Conservation (phyloP, 2,888 invertebrate species). For the Calameuta filiformis region DNA sequence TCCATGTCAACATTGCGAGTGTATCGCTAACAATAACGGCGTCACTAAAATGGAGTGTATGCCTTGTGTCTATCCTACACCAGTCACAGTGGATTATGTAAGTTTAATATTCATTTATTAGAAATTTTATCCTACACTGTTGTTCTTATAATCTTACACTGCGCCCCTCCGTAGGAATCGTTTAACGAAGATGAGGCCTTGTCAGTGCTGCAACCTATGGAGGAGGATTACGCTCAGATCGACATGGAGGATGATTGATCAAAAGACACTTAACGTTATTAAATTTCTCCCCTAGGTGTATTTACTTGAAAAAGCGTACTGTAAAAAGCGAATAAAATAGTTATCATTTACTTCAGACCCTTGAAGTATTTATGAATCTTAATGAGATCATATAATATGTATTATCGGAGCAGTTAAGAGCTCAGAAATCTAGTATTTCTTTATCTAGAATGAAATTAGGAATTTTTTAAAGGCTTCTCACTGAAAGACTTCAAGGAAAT, state of each 20-base stretch:
- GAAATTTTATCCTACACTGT: not conserved
- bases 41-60: conserved; percentile 76
- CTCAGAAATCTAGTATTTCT: not conserved
- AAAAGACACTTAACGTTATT: not conserved
- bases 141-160: not conserved
- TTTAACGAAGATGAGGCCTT: conserved; percentile 55
- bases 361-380: not conserved
- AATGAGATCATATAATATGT: not conserved
- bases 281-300: conserved; percentile 8
- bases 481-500: too few species aligned
- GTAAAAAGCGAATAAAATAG: conserved; percentile 23
- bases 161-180: conserved; percentile 45
- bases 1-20: conserved; percentile 76
- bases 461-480: too few species aligned
- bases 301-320: conserved; percentile 28
- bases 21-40: conserved; percentile 75
- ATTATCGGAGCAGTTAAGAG: not conserved
- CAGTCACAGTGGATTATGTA: conserved; percentile 67
- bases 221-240: conserved; percentile 51
- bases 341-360: conserved; percentile 15
- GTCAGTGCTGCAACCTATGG: conserved; percentile 46
- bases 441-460: not conserved
- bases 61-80: conserved; percentile 70
- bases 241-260: conserved; percentile 46
- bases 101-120: conserved; percentile 47